Base-by-base conservation (phyloP, 2,113 vertebrate species). In the Ibidorhyncha struthersii region DNA sequence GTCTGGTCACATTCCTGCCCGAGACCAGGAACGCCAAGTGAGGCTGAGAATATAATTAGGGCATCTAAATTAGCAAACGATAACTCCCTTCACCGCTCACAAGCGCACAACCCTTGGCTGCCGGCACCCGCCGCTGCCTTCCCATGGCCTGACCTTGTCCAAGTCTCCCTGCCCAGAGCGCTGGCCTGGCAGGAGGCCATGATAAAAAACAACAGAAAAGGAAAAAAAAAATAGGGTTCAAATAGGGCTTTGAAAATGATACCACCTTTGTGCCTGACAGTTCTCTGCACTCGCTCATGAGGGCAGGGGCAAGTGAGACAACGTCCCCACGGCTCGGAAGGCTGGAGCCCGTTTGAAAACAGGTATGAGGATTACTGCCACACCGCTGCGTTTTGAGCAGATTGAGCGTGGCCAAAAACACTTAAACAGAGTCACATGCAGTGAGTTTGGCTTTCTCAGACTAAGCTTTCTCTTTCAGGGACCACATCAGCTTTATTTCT, bases 41-140 rank as follows among this genome's bases (percentile, higher is more conserved):
- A 22, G n/a, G 49, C 55, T 1, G 1, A 20, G 59, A 25, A 32
- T 23, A 20, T 5, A 50, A 50, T 47, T 25, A 67, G 26, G 41
- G 25, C 20, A 4, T 2, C 21, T 5, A 20, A 17, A 40, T 6
- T 40, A 71, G 87, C 73, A 25, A 49, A 19, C 0, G 8, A 5
- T 26, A 27, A 4, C 1, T 45, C 36, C 58, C 29, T n/a, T 10
- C 14, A 38, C 32, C 0, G 0, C 63, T 55, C n/a, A 3, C 8
- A 29, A 74, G 69, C 5, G 0, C 1, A 2, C 3, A 0, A 36
- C 62, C 0, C 0, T 52, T n/a, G 50, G 65, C 69, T 59, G 41
- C 85, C n/a, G 71, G 86, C 53, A 30, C 12, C 74, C 3, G 0
- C n/a, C 3, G 1, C 3, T 1, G 90, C 84, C 52, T 45, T 30